These are phyloP conservation scores for Buceros bicornis DNA, from an alignment of 2,797 vertebrate species.

Conservation along the genomic window DNA sequence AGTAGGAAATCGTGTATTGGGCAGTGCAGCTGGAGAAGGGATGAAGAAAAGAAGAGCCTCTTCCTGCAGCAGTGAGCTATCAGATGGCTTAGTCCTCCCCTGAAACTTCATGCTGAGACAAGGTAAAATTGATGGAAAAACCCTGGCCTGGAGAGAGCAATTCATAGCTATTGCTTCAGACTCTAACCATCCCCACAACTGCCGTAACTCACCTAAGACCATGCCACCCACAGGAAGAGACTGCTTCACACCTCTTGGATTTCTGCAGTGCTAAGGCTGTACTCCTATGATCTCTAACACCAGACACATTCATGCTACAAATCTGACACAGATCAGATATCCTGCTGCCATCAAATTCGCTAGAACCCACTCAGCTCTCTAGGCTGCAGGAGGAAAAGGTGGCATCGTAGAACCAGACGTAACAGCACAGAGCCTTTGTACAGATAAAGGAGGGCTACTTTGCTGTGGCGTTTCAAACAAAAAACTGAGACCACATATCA, in stretches of 20 bases:
- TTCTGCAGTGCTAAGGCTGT: background rate
- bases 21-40: background rate
- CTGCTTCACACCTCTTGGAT: background rate
- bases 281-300: background rate
- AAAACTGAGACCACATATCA: background rate
- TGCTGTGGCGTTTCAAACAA: background rate
- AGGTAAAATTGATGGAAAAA: background rate
- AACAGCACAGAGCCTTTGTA: background rate
- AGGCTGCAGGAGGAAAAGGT: background rate
- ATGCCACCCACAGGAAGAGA: background rate
- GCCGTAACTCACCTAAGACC: background rate
- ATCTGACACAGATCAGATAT: background rate
- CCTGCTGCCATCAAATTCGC: background rate
- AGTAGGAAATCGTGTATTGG: background rate
- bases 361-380: rapidly evolving
- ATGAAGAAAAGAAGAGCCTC: background rate
- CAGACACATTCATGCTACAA: background rate
- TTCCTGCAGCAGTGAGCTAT: background rate
- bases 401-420: background rate
- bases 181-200: background rate
- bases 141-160: background rate
- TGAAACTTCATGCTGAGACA: background rate
- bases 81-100: background rate
- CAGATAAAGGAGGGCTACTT: background rate
- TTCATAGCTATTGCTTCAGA: background rate